These are phyloP conservation scores for Aldrovandia affinis DNA, from an alignment of 2,797 vertebrate species.

Conservation along the genomic window DNA sequence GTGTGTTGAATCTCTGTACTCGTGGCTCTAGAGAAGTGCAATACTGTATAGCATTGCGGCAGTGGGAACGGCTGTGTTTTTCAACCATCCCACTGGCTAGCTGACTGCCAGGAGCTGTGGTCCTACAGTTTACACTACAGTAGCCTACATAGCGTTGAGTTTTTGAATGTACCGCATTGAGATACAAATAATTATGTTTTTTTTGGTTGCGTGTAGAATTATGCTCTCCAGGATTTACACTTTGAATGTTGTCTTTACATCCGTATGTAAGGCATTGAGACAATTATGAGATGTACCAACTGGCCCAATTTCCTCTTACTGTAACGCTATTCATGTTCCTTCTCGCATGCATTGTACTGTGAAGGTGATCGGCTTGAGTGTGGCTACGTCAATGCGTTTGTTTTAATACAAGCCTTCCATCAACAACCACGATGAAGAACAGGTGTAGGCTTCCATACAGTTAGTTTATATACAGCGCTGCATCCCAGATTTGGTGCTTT, in stretches of 20 bases:
- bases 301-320: neutral
- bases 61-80: neutral
- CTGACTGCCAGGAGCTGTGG: neutral
- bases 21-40: neutral
- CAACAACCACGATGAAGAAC: neutral
- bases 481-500: neutral
- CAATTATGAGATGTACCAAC: neutral
- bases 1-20: conserved; percentile 13
- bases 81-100: neutral
- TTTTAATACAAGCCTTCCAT: neutral
- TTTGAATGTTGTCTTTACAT: neutral
- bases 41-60: neutral
- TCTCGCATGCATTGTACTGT: neutral
- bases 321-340: neutral
- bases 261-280: no score
- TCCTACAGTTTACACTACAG: neutral
- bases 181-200: neutral
- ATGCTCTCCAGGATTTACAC: neutral
- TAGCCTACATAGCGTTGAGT: neutral
- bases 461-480: neutral
- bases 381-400: neutral
- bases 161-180: neutral
- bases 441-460: neutral
- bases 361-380: neutral
- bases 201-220: neutral